Percentiles rank a stretch among this genome's conserved stretches.
These are phyloP conservation scores for Diploscapter pachys DNA, from an alignment of 1,140 invertebrate genomes.

Conservation along the genomic window DNA sequence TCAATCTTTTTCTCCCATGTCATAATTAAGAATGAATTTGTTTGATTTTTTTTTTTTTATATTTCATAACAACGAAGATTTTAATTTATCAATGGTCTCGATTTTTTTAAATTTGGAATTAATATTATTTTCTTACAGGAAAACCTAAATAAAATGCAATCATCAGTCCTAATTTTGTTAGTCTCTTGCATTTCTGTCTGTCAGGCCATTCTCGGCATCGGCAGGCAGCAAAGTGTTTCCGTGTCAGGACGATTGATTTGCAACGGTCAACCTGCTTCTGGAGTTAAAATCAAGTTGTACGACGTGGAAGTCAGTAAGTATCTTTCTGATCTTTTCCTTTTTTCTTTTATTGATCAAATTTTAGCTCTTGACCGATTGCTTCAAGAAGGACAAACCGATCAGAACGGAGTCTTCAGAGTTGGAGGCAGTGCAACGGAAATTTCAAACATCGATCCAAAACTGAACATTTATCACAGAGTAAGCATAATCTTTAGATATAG, in stretches of 20 bases:
- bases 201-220: slow-evolving; percentile 18
- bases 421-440: slow-evolving; percentile 49
- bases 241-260: slow-evolving; percentile 25
- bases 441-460: slow-evolving; percentile 49
- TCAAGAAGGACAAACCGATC: slow-evolving; percentile 47
- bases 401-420: slow-evolving; percentile 45
- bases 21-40: too few species aligned
- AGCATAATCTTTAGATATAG: too few species aligned
- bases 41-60: too few species aligned
- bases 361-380: slow-evolving; percentile 47
- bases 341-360: background rate
- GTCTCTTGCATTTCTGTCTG: background rate
- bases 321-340: slow-evolving; percentile 2
- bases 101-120: too few species aligned
- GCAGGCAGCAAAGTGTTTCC: slow-evolving; percentile 18
- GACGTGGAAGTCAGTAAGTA: slow-evolving; percentile 34
- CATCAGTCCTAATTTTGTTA: too few species aligned
- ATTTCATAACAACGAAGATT: too few species aligned
- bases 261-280: slow-evolving; percentile 21
- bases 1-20: too few species aligned
- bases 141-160: too few species aligned
- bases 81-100: too few species aligned
- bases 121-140: too few species aligned
- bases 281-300: slow-evolving; percentile 31
- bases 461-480: slow-evolving; percentile 49